A percentile compares a stretch with the other conserved stretches of the same genome.
Evolutionary conservation across 2,888 invertebrate species (phyloP).

Genomic region (Sphecodes monilicornis): DNA sequence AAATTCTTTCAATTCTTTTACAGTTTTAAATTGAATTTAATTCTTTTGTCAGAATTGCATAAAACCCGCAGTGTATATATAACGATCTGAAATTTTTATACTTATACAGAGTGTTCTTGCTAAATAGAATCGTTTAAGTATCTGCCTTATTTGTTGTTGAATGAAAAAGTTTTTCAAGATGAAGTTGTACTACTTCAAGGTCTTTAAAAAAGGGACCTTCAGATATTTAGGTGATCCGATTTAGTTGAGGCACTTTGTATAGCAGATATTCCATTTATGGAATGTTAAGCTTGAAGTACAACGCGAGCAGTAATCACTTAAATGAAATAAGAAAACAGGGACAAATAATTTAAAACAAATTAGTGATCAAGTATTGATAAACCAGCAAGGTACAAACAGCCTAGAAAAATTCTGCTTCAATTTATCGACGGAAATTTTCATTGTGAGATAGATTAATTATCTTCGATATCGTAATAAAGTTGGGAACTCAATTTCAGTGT

Average conservation of each 20-base stretch:
- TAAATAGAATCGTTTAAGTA: neutral
- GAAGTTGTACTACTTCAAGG: too few relatives aligned
- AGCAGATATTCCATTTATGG: too few relatives aligned
- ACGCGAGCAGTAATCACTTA: too few relatives aligned
- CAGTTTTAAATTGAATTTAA: neutral
- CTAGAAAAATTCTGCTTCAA: neutral
- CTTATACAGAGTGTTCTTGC: neutral
- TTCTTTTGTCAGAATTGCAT: neutral
- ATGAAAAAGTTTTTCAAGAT: too few relatives aligned
- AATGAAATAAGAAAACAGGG: too few relatives aligned
- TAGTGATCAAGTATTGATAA: neutral
- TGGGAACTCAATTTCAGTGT: neutral
- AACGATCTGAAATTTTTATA: neutral
- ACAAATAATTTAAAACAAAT: neutral
- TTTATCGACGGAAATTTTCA: neutral
- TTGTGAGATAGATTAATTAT: neutral
- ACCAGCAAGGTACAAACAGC: neutral
- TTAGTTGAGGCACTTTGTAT: too few relatives aligned
- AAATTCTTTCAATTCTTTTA: neutral
- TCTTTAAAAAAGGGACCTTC: too few relatives aligned
- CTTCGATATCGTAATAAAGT: neutral
- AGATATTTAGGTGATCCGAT: too few relatives aligned
- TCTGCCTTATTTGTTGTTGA: too few relatives aligned
- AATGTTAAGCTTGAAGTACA: too few relatives aligned
- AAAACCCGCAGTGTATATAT: neutral